Evolutionary conservation across 2,888 invertebrate genomes (phyloP).

Genomic region (Calliscelio sp.): DNA sequence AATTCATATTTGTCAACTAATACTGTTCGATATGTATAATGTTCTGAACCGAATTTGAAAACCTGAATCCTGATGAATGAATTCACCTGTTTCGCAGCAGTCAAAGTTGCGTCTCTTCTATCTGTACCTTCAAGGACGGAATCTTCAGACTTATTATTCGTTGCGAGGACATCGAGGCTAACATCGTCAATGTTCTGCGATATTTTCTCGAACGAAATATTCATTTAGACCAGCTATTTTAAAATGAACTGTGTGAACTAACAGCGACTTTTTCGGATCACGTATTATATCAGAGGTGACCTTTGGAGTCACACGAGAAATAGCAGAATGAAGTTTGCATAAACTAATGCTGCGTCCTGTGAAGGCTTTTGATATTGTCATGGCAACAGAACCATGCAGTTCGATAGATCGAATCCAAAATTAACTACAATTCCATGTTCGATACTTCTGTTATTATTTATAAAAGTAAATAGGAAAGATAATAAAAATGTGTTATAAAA

Average conservation of each 20-base stretch:
- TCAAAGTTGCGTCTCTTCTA: slow-evolving; percentile 33
- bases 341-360: background rate
- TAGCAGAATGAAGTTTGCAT: background rate
- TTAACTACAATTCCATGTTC: too few relatives aligned
- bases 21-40: too few relatives aligned
- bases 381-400: slow-evolving; percentile 4
- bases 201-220: slow-evolving; percentile 43
- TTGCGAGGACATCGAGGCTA: slow-evolving; percentile 37
- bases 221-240: slow-evolving; percentile 43
- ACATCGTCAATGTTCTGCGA: slow-evolving; percentile 40
- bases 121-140: slow-evolving; percentile 56
- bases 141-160: slow-evolving; percentile 44
- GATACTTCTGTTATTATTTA: too few relatives aligned
- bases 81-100: slow-evolving; percentile 47
- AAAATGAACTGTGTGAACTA: background rate
- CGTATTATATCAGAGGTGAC: background rate
- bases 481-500: too few relatives aligned
- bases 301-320: background rate
- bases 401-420: background rate
- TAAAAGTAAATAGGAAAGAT: too few relatives aligned
- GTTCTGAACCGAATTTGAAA: background rate
- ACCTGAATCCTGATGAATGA: slow-evolving; percentile 22
- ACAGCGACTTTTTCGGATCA: background rate
- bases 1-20: too few relatives aligned
- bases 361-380: slow-evolving; percentile 18